Base-by-base conservation (phyloP, 1,140 invertebrate species). In the Hycleus cichorii region DNA sequence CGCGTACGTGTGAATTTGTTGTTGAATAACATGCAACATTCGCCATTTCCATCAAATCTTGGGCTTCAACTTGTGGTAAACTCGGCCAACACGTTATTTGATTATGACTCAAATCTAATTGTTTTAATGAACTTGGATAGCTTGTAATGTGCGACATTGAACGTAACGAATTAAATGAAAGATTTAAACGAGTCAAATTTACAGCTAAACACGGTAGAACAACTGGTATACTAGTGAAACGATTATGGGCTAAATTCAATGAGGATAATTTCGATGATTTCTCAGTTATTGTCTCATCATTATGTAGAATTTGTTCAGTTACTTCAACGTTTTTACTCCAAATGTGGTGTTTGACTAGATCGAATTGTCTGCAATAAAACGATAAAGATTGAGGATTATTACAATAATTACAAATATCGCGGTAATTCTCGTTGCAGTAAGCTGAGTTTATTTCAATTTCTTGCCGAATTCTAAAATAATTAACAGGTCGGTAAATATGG, bases 21-120 rank as follows among this genome's bases (percentile, higher is more conserved):
- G 44, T 32, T 32, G 72, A 71, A 52, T 85, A 87, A 68, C 86
- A 87, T n/a, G 82, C 79, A 10, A 84, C 77, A 40, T 82, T 78
- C 2, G 75, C 80, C 59, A 81, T 74, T 63, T 81, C 79, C 76
- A 80, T 80, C 3, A 78, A 73, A 71, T 86, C 85, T 0, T 78
- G 74, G 6, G 81, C 79, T 40, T 83, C 82, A 0, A 87, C 78
- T 59, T 85, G 87, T 0, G 88, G 88, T 52, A 91, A 73, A 71
- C 87, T 90, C 5, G 90, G 89, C 91, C 92, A 95, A 57, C 86
- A 85, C 1, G 83, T 83, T 49, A 98, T 92, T 70, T 89, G 86
- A 76, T 98, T 98, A 70, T 96, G 89, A 6, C 90, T 93, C 11
- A 98, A 76, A 76, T 98, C 95, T 2, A 98, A 73, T 71, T 96